These are phyloP conservation scores for Gobionotothen gibberifrons DNA, from an alignment of 2,797 vertebrate genomes.

Conservation along the genomic window DNA sequence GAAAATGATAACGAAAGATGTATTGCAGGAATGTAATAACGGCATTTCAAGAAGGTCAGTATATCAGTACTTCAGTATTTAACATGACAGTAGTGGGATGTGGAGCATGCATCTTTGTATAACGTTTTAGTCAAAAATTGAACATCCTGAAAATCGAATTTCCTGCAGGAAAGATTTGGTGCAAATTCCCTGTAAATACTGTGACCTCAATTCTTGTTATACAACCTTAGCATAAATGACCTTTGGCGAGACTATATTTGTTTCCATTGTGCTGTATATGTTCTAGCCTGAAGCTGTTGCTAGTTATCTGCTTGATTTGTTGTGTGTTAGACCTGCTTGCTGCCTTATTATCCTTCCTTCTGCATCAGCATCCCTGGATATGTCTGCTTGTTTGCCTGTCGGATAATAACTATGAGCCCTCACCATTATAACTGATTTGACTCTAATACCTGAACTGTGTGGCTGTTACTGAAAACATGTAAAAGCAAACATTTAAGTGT, in stretches of 20 bases:
- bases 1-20: background rate
- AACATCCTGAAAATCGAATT: background rate
- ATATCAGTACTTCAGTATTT: background rate
- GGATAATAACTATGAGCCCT: background rate
- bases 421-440: background rate
- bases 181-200: background rate
- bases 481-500: background rate
- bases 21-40: background rate
- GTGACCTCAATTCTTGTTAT: background rate
- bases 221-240: background rate
- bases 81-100: background rate
- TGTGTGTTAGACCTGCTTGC: background rate
- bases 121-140: no score
- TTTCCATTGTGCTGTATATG: background rate
- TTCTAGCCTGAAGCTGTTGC: constrained; percentile 2
- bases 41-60: background rate
- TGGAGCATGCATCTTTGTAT: background rate
- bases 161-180: background rate
- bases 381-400: background rate
- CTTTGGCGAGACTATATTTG: background rate
- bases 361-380: background rate
- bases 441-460: background rate
- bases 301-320: background rate
- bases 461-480: background rate
- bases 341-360: background rate